Evolutionary conservation across 2,888 invertebrate species (phyloP), one percentile per base, ranked within the genome.

Genomic region (Epirrhoe tristata): DNA sequence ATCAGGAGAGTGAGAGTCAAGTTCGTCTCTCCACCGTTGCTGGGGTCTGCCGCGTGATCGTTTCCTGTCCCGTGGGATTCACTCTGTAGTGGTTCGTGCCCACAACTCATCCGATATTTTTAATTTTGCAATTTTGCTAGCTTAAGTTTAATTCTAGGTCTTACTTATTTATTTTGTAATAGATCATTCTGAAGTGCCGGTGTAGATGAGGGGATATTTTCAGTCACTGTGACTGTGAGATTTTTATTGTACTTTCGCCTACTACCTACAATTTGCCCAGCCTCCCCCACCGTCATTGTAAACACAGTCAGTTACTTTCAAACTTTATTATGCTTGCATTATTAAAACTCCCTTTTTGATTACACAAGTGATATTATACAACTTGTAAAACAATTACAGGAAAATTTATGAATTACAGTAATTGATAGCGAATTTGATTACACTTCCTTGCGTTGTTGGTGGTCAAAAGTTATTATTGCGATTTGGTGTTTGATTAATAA

Each of bases 281-380:
- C 14, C 14, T 59, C 52, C 59, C 77, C 77, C 78, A 80, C 63
- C 73, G 71, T 66, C 74, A 71, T 74, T 79, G 82, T 82, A 77
- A 80, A 75, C 77, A 75, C 71, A 75, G 57, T 46, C 59, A 52
- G 67, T 61, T 55, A 68, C 61, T 65, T 65, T 59, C 56, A 58
- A 65, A 62, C 50, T 72, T 72, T 72, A 72, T 66, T 34, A 60
- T 64, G 63, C 70, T 67, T 72, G 58, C 62, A 53, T 70, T 70
- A 70, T 70, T 61, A 72, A 70, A 72, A 66, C 61, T 63, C 65
- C 64, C 48, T 64, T 66, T 62, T 63, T 57, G 66, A 68, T 70
- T 66, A 63, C 63, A 58, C 60, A 63, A 48, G 61, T 57, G 51
- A 51, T 68, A 61, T 66, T 67, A 60, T 53, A 66, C 61, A 69